Conservation (phyloP, 1,140 invertebrate species). For the Ladona fulva region DNA sequence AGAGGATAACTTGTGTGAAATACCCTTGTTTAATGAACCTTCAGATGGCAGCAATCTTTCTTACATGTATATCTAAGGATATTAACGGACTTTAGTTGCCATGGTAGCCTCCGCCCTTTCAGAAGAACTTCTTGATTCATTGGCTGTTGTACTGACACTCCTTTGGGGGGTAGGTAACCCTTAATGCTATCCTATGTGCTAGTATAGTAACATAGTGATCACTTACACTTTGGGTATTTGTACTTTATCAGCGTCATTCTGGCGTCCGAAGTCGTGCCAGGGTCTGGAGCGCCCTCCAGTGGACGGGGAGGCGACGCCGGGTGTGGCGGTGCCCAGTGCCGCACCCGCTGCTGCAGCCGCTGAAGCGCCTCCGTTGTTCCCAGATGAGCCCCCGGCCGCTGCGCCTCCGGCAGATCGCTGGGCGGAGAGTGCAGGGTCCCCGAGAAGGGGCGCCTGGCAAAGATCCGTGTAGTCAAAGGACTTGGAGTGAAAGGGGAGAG, state of each 20-base stretch:
- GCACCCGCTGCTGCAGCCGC: constrained; percentile 35
- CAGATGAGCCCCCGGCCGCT: constrained; percentile 38
- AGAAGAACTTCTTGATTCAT: too few relatives aligned
- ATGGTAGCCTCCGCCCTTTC: too few relatives aligned
- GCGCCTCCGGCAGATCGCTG: constrained; percentile 36
- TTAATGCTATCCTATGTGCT: too few relatives aligned
- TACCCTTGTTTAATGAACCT: too few relatives aligned
- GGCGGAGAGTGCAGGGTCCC: constrained; percentile 27
- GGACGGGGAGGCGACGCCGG: constrained; percentile 47
- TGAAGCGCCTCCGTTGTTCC: constrained; percentile 27
- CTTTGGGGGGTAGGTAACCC: too few relatives aligned
- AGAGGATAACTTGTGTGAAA: too few relatives aligned
- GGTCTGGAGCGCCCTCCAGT: constrained; percentile 63
- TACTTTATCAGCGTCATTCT: constrained; percentile 90
- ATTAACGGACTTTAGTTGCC: too few relatives aligned
- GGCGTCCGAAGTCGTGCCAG: constrained; percentile 85
- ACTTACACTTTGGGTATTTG: constrained; percentile 97
- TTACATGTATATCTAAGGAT: too few relatives aligned
- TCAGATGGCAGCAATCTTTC: too few relatives aligned
- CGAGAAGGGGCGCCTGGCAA: constrained; percentile 48
- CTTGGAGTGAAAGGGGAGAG: constrained; percentile 37
- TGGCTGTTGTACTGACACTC: too few relatives aligned
- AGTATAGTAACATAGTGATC: constrained; percentile 5
- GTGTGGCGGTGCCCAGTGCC: constrained; percentile 42
- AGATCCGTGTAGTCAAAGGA: constrained; percentile 82